These are phyloP conservation scores for Alfaro cultratus DNA, from an alignment of 2,797 vertebrate species.

Conservation along the genomic window DNA sequence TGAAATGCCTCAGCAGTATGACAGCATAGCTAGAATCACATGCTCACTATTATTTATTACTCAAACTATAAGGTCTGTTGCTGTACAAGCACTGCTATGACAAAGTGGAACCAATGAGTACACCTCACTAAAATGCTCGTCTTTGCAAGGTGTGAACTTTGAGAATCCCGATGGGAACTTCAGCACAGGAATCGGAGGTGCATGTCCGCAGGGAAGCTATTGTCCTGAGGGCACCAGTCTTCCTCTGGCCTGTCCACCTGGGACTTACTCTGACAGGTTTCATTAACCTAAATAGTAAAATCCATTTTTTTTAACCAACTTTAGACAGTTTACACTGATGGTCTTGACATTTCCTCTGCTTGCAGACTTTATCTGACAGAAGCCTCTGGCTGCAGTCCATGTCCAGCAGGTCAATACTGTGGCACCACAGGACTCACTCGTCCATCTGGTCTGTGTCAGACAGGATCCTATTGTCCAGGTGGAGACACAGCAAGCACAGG, in stretches of 20 bases:
- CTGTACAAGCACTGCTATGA: background rate
- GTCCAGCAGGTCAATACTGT: conserved; percentile 87
- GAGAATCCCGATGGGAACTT: conserved; percentile 82
- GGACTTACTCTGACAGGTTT: conserved; percentile 90
- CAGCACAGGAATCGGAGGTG: conserved; percentile 84
- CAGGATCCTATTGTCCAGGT: conserved; percentile 87
- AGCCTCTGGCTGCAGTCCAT: conserved; percentile 81
- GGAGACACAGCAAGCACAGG: conserved; percentile 81
- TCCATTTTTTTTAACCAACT: background rate
- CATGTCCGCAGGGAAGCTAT: conserved; percentile 88
- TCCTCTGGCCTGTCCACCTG: conserved; percentile 85
- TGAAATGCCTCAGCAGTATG: background rate
- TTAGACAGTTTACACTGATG: conserved; percentile 1
- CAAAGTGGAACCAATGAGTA: background rate
- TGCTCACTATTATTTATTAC: background rate
- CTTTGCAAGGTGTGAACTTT: conserved; percentile 85
- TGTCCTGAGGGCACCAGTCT: conserved; percentile 86
- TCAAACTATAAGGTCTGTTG: background rate
- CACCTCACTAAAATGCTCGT: conserved; percentile 20
- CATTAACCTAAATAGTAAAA: conserved; percentile 6
- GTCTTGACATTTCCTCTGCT: conserved; percentile 19
- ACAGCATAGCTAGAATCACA: background rate
- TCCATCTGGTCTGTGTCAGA: conserved; percentile 87
- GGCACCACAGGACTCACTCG: conserved; percentile 78
- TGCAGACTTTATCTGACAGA: conserved; percentile 80